Conservation (phyloP, 2,113 vertebrate species). For the Riparia riparia region DNA sequence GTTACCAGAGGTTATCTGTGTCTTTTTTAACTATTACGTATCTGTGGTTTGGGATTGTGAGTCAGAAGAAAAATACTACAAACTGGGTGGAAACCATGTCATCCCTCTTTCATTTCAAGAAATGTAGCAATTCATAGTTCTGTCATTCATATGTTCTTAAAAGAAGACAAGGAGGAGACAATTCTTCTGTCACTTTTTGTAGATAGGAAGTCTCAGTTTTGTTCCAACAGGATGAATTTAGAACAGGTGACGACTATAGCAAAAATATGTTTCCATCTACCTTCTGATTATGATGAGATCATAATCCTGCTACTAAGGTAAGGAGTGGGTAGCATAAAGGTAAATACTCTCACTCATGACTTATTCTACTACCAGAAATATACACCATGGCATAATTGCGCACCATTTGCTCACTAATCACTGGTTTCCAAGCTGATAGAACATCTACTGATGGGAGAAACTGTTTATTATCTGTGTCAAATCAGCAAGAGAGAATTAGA, state of each 20-base stretch:
- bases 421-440: neutral
- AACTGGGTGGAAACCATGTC: neutral
- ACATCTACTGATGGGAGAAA: neutral
- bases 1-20: neutral
- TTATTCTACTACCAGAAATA: neutral
- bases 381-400: neutral
- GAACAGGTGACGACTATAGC: neutral
- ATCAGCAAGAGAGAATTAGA: neutral
- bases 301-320: neutral
- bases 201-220: neutral
- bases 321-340: neutral
- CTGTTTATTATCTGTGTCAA: neutral
- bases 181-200: neutral
- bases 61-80: neutral
- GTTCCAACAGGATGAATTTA: neutral
- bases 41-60: neutral
- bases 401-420: neutral
- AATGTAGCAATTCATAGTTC: neutral
- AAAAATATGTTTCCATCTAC: neutral
- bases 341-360: neutral
- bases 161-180: neutral
- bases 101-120: neutral
- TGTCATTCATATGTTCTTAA: neutral
- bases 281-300: neutral
- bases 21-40: neutral